These are phyloP conservation scores for Eulemur rubriventer DNA, from an alignment of 2,797 vertebrate genomes.

Conservation along the genomic window DNA sequence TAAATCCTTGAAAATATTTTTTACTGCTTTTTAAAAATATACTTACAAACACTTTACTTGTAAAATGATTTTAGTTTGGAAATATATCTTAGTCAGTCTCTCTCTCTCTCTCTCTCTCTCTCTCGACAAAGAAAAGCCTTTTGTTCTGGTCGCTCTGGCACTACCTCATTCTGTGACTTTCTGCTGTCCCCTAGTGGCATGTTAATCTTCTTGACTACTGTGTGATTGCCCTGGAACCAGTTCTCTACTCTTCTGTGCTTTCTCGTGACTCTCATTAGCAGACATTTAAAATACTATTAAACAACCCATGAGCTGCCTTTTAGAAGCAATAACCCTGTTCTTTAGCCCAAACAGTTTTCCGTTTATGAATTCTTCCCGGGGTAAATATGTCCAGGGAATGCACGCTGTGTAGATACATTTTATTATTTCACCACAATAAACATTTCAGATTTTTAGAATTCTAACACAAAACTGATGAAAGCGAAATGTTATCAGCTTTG, in stretches of 20 bases:
- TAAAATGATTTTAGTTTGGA: slow-evolving; percentile 82
- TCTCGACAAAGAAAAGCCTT: slow-evolving; percentile 93
- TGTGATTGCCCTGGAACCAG: slow-evolving; percentile 80
- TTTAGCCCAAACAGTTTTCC: slow-evolving; percentile 81
- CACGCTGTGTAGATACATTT: slow-evolving; percentile 89
- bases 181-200: slow-evolving; percentile 99
- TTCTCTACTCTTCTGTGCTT: slow-evolving; percentile 82
- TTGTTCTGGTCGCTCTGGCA: slow-evolving; percentile 94
- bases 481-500: slow-evolving; percentile 93
- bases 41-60: slow-evolving; percentile 78
- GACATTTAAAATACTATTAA: slow-evolving; percentile 93
- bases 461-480: slow-evolving; percentile 90
- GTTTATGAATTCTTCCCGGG: slow-evolving; percentile 89
- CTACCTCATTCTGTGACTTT: slow-evolving; percentile 94
- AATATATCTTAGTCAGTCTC: slow-evolving; percentile 71
- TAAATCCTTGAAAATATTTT: slow-evolving; percentile 75
- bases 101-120: slow-evolving; percentile 70
- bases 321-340: slow-evolving; percentile 82
- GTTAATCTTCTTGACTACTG: slow-evolving; percentile 86
- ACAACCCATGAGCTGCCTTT: slow-evolving; percentile 81
- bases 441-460: slow-evolving; percentile 92
- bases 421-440: slow-evolving; percentile 90
- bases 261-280: slow-evolving; percentile 92
- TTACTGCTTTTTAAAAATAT: slow-evolving; percentile 74
- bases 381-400: slow-evolving; percentile 93